Conservation (phyloP, 2,888 invertebrate genomes). For the Polymixis lichenea region DNA sequence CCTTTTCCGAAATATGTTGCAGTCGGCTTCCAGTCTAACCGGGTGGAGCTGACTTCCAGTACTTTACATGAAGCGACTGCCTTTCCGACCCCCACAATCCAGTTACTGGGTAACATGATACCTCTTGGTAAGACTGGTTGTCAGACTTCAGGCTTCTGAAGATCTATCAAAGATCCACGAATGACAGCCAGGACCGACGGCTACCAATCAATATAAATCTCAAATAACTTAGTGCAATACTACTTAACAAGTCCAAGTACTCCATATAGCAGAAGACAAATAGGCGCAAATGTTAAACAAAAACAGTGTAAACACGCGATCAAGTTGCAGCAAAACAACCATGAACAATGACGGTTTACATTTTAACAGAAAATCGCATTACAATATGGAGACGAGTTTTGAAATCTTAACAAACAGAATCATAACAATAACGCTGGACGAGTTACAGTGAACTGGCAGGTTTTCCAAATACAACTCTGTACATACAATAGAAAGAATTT, state of each 20-base stretch:
- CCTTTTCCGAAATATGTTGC: too few relatives aligned
- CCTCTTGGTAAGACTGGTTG: too few relatives aligned
- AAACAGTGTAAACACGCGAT: conserved; percentile 74
- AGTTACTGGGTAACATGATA: too few relatives aligned
- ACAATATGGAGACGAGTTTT: conserved; percentile 80
- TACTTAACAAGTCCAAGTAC: conserved; percentile 19
- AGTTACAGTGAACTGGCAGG: conserved; percentile 74
- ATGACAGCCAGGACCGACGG: too few relatives aligned
- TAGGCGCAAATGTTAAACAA: conserved; percentile 64
- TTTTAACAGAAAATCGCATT: conserved; percentile 85
- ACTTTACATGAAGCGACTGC: too few relatives aligned
- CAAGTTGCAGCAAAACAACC: conserved; percentile 77
- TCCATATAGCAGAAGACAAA: conserved; percentile 42
- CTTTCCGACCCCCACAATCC: too few relatives aligned
- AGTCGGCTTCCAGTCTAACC: too few relatives aligned
- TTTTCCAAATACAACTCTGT: conserved; percentile 82
- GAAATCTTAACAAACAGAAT: conserved; percentile 82
- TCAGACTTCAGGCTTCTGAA: too few relatives aligned
- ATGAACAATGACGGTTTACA: conserved; percentile 88
- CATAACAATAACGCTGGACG: conserved; percentile 74
- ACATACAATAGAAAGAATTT: conserved; percentile 77
- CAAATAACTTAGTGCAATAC: conserved; percentile 27
- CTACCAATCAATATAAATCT: conserved; percentile 3
- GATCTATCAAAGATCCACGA: too few relatives aligned
- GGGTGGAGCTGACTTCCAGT: too few relatives aligned